Percentiles rank a stretch among this genome's conserved stretches.
Conservation (phyloP, 2,113 vertebrate species). For the Anarhynchus alexandrinus region DNA sequence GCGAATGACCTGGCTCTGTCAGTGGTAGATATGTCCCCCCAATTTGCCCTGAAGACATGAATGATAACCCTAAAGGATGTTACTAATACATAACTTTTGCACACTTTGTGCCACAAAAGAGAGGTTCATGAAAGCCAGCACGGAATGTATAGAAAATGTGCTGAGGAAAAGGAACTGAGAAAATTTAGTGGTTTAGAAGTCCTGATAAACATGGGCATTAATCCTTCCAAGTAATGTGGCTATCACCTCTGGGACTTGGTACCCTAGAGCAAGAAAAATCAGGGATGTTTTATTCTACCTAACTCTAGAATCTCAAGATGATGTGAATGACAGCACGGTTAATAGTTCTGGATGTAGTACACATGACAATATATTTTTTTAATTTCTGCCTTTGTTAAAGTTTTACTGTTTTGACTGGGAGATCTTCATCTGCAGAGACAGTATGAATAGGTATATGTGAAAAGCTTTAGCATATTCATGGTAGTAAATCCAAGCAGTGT, state of each 20-base stretch:
- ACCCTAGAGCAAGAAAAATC: background rate
- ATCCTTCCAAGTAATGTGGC: background rate
- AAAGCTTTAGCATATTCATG: background rate
- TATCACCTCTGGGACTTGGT: background rate
- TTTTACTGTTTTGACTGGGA: background rate
- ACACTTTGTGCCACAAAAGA: background rate
- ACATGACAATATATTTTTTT: background rate
- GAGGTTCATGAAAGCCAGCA: background rate
- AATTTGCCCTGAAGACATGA: background rate
- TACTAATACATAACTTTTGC: background rate
- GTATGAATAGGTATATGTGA: background rate
- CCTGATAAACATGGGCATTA: background rate
- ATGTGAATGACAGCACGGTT: background rate
- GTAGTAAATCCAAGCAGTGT: background rate
- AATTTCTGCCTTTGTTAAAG: background rate
- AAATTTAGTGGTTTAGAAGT: background rate
- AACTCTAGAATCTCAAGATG: background rate
- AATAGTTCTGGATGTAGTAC: background rate
- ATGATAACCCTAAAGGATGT: background rate
- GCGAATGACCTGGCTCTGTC: background rate
- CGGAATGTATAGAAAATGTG: background rate
- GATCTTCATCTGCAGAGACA: background rate
- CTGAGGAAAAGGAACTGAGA: background rate
- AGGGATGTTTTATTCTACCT: background rate
- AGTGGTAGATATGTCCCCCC: accelerated